Percentiles rank a stretch among this genome's conserved stretches.
Evolutionary conservation across 2,888 invertebrate species (phyloP).

Genomic region (Lasioglossum zephyrum): DNA sequence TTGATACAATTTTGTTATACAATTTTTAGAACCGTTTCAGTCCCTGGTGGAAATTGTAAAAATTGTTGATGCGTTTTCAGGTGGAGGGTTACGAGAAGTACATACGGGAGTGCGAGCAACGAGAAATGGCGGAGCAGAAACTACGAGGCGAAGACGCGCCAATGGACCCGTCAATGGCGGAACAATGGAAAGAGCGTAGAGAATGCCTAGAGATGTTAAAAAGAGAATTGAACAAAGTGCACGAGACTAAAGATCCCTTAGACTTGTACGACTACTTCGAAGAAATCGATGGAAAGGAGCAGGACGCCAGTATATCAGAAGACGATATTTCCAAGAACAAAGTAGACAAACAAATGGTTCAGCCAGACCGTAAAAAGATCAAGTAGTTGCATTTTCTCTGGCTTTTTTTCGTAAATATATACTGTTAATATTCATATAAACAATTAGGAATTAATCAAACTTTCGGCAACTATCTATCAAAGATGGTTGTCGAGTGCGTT

Average conservation of each 20-base stretch:
- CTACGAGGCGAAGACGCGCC: conserved; percentile 37
- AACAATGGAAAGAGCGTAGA: conserved; percentile 80
- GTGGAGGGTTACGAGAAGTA: conserved; percentile 80
- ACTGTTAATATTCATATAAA: background rate
- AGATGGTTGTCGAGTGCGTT: background rate
- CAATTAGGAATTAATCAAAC: background rate
- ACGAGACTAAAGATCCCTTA: conserved; percentile 78
- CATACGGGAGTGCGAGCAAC: conserved; percentile 79
- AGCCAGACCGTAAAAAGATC: conserved; percentile 46
- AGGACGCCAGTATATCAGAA: conserved; percentile 76
- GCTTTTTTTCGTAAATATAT: background rate
- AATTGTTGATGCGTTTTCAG: conserved; percentile 56
- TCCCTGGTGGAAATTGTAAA: too few species aligned
- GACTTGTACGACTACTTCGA: conserved; percentile 81
- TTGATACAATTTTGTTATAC: too few species aligned
- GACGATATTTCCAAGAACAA: conserved; percentile 16
- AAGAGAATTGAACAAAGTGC: conserved; percentile 78
- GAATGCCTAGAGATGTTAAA: conserved; percentile 82
- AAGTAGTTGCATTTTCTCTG: conserved; percentile 30
- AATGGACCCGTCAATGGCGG: conserved; percentile 46
- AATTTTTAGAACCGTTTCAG: too few species aligned
- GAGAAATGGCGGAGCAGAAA: conserved; percentile 66
- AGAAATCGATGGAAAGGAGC: conserved; percentile 78
- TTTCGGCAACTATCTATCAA: background rate
- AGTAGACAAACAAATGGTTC: background rate